Conservation (phyloP, 2,888 invertebrate species). For the Zootermopsis nevadensis region DNA sequence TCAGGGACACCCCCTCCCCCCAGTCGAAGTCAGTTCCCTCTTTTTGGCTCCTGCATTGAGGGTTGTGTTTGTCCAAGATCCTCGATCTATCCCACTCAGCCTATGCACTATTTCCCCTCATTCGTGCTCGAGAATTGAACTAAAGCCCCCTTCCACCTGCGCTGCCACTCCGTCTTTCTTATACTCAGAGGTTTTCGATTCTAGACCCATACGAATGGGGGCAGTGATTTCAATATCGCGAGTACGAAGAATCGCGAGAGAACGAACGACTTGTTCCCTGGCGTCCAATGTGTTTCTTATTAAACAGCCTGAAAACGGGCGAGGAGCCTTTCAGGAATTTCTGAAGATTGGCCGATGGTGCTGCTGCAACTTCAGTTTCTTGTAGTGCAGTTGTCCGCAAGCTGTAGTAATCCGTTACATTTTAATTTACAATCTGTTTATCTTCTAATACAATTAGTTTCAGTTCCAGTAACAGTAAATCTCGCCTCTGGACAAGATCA, state of each 20-base stretch:
- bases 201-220: constrained; percentile 47
- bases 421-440: too few species aligned
- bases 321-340: background rate
- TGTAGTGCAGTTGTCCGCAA: too few species aligned
- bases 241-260: constrained; percentile 8
- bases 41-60: background rate
- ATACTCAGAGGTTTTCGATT: constrained; percentile 28
- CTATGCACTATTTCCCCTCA: constrained; percentile 21
- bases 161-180: background rate
- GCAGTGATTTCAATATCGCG: constrained; percentile 52
- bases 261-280: background rate
- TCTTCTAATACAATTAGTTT: too few species aligned
- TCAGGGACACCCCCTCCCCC: constrained; percentile 57
- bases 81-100: constrained; percentile 25
- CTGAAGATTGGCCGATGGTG: too few species aligned
- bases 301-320: constrained; percentile 32
- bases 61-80: constrained; percentile 44
- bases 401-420: too few species aligned
- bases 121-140: constrained; percentile 26
- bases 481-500: too few species aligned
- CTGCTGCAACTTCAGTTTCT: too few species aligned
- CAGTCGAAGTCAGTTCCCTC: background rate
- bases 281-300: constrained; percentile 45
- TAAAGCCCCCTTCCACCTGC: constrained; percentile 1
- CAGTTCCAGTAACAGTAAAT: too few species aligned